These are phyloP conservation scores for Stenopsyche tienmushanensis DNA, from an alignment of 1,140 invertebrate species.

Conservation along the genomic window DNA sequence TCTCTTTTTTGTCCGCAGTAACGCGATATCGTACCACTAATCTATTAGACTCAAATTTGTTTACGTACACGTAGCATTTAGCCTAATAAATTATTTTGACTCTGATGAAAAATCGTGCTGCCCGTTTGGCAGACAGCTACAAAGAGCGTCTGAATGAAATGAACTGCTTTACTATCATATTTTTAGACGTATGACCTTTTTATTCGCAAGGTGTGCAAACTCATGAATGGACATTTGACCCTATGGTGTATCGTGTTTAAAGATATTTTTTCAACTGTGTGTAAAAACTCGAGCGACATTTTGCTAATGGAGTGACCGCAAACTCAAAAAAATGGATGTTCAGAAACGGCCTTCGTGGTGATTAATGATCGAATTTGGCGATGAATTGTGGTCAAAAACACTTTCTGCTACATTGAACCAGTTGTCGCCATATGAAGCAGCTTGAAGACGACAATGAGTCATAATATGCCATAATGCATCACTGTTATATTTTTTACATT, in stretches of 20 bases:
- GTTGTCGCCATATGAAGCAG: not conserved
- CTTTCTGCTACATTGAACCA: not conserved
- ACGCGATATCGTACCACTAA: slow-evolving; percentile 18
- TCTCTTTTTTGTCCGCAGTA: not conserved
- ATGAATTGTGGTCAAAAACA: slow-evolving; percentile 2
- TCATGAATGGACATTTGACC: not conserved
- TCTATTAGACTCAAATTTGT: slow-evolving; percentile 23
- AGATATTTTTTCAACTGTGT: too few species aligned
- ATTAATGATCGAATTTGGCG: slow-evolving; percentile 6
- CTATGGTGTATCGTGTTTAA: not conserved
- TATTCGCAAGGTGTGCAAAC: not conserved
- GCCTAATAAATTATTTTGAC: slow-evolving; percentile 22
- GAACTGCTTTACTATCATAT: not conserved
- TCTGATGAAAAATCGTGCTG: slow-evolving; percentile 22
- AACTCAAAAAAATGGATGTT: slow-evolving; percentile 5
- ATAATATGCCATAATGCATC: too few species aligned
- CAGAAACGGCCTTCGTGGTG: slow-evolving; percentile 9
- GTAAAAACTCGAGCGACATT: too few species aligned
- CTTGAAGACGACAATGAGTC: not conserved
- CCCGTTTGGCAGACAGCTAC: slow-evolving; percentile 19
- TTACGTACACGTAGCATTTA: slow-evolving; percentile 10
- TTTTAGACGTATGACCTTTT: not conserved
- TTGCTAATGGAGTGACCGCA: slow-evolving; percentile 16
- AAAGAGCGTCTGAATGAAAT: slow-evolving; percentile 9
- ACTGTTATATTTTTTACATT: too few species aligned